Base-by-base conservation (phyloP, 2,888 invertebrate genomes). In the Copidosoma aretas region DNA sequence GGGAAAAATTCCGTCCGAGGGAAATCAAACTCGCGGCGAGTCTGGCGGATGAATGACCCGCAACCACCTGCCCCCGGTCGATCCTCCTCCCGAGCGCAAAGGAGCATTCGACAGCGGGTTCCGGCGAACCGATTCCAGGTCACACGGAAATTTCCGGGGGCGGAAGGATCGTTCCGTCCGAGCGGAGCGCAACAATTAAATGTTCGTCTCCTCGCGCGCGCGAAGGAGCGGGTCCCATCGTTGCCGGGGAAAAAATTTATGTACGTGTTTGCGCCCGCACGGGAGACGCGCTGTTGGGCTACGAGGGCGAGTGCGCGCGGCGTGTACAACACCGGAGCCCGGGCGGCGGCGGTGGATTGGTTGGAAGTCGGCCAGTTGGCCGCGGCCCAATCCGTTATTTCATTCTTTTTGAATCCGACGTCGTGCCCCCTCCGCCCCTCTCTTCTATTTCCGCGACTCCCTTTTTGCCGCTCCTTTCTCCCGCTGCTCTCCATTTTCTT, bases 341-440 rank as follows among this genome's bases (percentile, higher is more conserved):
- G 21, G 43, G 52, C 60, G 49, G 60, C 60, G 25, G 51, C 53
- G 69, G 68, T 72, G 82, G 81, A 82, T 83, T 82, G 82, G 82
- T 82, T 83, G 83, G 83, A 83, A 79, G 73, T 73, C 73, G 77
- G 82, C 82, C 83, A 83, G 82, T 80, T 83, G 83, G 83, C 82
- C 77, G 74, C 80, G 78, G 78, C 78, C 82, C 83, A 82, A 81
- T 82, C 79, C 81, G 81, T 82, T 82, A 83, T 82, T 83, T 82
- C 81, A 82, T 83, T 82, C 82, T 82, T 82, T 83, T 80, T 79
- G 78, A 81, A 81, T 80, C 79, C 74, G 77, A 75, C 75, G 73
- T 72, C 76, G 73, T 32, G 12, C 43, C 43, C 75, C 73, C 74
- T 70, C 58, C 74, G 32, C 71, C 71, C 72, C 68, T 73, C 32